These are phyloP conservation scores for Laticauda colubrina DNA, from an alignment of 2,113 vertebrate genomes.

Conservation along the genomic window DNA sequence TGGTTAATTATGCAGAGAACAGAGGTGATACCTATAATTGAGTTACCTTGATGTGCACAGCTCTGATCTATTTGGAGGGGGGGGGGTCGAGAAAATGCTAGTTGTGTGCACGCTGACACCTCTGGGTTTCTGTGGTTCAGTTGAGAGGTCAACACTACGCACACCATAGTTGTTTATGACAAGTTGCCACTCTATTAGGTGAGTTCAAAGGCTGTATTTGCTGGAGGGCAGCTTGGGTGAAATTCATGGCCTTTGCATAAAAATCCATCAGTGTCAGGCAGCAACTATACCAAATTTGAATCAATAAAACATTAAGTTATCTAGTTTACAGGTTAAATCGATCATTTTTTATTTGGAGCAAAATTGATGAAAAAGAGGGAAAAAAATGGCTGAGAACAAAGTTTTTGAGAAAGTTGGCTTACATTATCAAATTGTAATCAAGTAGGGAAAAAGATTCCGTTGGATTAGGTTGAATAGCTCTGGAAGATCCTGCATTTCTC, in stretches of 20 bases:
- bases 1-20: neutral
- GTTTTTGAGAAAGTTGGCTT: neutral
- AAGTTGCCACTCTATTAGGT: neutral
- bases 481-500: constrained; percentile 14
- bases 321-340: neutral
- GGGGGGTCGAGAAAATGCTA: neutral
- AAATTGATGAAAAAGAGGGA: neutral
- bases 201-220: neutral
- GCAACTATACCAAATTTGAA: neutral
- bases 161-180: neutral
- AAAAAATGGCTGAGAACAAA: neutral
- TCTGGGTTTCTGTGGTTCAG: neutral
- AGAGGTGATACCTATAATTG: neutral
- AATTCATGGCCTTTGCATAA: neutral
- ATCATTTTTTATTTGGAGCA: rapidly evolving
- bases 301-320: neutral
- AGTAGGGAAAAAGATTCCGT: constrained; percentile 13
- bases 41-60: neutral
- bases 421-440: neutral
- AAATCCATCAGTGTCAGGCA: neutral
- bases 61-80: neutral
- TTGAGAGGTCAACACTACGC: neutral
- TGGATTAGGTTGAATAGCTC: neutral
- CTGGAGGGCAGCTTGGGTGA: neutral
- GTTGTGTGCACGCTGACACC: neutral